phyloP scores from a whole-genome alignment of 2,888 invertebrate species.

The Geotrupes spiniger region DNA sequence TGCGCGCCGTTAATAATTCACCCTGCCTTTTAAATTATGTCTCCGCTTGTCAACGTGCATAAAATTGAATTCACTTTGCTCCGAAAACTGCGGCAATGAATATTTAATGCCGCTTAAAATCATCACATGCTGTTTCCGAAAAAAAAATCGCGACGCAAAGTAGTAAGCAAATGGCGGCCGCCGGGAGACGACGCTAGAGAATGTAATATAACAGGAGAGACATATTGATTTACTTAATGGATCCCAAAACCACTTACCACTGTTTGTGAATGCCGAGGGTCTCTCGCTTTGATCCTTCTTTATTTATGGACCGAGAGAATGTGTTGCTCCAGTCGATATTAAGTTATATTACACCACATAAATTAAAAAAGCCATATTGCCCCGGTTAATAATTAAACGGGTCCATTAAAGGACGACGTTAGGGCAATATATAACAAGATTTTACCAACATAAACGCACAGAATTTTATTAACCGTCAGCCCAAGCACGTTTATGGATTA shows the following conservation, averaged over 20 bases:
- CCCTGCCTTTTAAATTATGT: too few species aligned
- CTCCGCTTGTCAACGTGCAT: too few species aligned
- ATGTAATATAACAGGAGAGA: constrained; percentile 20
- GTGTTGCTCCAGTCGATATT: constrained; percentile 34
- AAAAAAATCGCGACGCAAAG: too few species aligned
- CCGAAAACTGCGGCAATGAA: too few species aligned
- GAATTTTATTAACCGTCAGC: constrained; percentile 5
- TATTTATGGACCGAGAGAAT: constrained; percentile 39
- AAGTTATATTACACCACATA: constrained; percentile 33
- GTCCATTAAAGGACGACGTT: constrained; percentile 25
- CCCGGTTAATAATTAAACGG: constrained; percentile 32
- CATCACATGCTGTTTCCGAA: too few species aligned
- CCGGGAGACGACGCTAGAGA: too few species aligned
- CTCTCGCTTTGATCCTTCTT: constrained; percentile 38
- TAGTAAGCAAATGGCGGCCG: too few species aligned
- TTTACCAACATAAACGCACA: constrained; percentile 7
- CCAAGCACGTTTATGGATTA: not conserved
- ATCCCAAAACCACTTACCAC: constrained; percentile 36
- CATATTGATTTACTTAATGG: constrained; percentile 39
- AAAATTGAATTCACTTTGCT: too few species aligned
- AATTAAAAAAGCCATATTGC: constrained; percentile 35
- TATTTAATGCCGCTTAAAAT: too few species aligned
- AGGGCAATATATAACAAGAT: constrained; percentile 20
- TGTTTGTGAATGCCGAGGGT: constrained; percentile 33
- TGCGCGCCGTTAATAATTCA: too few species aligned